A percentile compares a stretch with the other conserved stretches of the same genome.
Evolutionary conservation across 2,113 vertebrate species (phyloP).

Genomic region (Patagioenas fasciata): DNA sequence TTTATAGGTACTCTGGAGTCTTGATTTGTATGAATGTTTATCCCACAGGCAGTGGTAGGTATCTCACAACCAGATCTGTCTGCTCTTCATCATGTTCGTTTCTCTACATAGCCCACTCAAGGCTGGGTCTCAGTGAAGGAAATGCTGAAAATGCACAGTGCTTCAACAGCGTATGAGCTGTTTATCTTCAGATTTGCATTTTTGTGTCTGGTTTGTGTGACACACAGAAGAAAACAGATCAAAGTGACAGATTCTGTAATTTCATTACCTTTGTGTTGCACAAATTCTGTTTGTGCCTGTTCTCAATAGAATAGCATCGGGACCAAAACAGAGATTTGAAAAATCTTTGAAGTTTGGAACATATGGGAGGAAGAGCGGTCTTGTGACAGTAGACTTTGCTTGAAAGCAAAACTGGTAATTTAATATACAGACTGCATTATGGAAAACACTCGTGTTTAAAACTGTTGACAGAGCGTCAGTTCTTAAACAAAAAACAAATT

Average conservation of each 20-base stretch:
- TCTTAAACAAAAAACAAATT: not conserved
- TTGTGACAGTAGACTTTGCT: not conserved
- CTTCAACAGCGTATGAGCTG: not conserved
- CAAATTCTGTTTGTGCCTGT: constrained; percentile 16
- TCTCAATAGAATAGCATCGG: constrained; percentile 7
- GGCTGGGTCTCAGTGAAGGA: not conserved
- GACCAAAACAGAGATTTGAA: not conserved
- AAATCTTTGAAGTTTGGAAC: constrained; percentile 50
- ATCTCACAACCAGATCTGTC: not conserved
- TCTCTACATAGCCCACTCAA: not conserved
- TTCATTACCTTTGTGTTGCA: constrained; percentile 34
- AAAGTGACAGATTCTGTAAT: constrained; percentile 22
- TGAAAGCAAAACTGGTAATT: not conserved
- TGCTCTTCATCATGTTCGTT: not conserved
- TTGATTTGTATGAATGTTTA: not conserved
- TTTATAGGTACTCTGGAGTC: not conserved
- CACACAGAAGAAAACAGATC: constrained; percentile 5
- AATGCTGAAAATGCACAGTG: not conserved
- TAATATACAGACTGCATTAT: not conserved
- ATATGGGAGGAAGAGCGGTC: not conserved
- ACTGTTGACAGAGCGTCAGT: not conserved
- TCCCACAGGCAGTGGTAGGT: not conserved
- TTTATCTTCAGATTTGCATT: constrained; percentile 11
- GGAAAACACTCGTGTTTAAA: not conserved
- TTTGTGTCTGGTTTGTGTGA: constrained; percentile 12